Conservation (phyloP, 2,113 vertebrate species). For the Tiliqua scincoides region DNA sequence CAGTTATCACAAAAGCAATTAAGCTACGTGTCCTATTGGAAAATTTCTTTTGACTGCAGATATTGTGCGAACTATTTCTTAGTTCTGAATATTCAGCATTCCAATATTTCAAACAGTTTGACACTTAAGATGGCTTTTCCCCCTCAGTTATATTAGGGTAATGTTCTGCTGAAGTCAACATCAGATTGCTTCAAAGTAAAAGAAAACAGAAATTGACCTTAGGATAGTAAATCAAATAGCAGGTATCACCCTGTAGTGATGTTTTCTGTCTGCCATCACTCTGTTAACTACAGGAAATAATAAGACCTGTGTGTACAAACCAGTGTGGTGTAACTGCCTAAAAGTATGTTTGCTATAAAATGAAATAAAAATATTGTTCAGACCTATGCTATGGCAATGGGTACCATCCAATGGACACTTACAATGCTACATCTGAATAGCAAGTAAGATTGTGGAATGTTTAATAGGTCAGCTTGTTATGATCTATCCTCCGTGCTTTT, state of each 20-base stretch:
- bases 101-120: background rate
- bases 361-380: background rate
- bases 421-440: background rate
- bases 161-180: background rate
- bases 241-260: background rate
- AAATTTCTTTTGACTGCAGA: background rate
- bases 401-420: background rate
- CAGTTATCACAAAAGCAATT: background rate
- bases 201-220: background rate
- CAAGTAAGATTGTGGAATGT: background rate
- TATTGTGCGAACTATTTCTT: background rate
- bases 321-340: background rate
- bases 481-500: too few relatives aligned
- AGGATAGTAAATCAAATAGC: background rate
- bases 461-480: too few relatives aligned
- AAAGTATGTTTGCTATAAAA: background rate
- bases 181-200: background rate
- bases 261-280: background rate
- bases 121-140: background rate
- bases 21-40: background rate
- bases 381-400: background rate
- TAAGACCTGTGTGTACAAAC: background rate
- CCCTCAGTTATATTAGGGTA: background rate
- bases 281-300: background rate
- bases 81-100: background rate